Evolutionary conservation across 2,888 invertebrate genomes (phyloP).

Genomic region (Stenotaenia linearis): DNA sequence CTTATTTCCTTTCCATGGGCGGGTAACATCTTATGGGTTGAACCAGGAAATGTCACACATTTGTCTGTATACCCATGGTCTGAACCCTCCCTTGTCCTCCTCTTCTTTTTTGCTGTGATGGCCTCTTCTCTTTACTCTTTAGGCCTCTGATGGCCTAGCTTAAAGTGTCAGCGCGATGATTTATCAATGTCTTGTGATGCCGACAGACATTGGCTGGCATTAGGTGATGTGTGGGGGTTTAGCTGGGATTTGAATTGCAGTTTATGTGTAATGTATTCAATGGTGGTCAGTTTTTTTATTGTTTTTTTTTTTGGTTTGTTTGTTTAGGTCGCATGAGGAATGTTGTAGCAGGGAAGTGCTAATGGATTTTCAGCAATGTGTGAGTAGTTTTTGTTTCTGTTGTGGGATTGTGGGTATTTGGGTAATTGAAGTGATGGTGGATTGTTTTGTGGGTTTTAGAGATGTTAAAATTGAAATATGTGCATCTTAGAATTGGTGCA

Average conservation of each 20-base stretch:
- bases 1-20: not conserved
- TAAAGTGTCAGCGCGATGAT: not conserved
- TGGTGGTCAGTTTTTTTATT: not conserved
- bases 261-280: not conserved
- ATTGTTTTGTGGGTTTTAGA: too few species aligned
- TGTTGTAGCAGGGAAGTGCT: not conserved
- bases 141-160: not conserved
- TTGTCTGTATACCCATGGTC: slow-evolving; percentile 12
- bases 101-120: not conserved
- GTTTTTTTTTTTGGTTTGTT: not conserved
- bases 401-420: not conserved
- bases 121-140: not conserved
- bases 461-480: too few species aligned
- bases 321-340: not conserved
- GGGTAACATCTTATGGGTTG: not conserved
- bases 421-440: too few species aligned
- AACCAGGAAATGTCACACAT: slow-evolving; percentile 19
- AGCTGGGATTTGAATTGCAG: not conserved
- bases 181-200: not conserved
- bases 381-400: not conserved
- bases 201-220: not conserved
- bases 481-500: too few species aligned
- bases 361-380: slow-evolving; percentile 19
- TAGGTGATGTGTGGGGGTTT: not conserved
- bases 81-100: not conserved